These are phyloP conservation scores for Oxyura jamaicensis DNA, from an alignment of 2,113 vertebrate species.

Conservation along the genomic window DNA sequence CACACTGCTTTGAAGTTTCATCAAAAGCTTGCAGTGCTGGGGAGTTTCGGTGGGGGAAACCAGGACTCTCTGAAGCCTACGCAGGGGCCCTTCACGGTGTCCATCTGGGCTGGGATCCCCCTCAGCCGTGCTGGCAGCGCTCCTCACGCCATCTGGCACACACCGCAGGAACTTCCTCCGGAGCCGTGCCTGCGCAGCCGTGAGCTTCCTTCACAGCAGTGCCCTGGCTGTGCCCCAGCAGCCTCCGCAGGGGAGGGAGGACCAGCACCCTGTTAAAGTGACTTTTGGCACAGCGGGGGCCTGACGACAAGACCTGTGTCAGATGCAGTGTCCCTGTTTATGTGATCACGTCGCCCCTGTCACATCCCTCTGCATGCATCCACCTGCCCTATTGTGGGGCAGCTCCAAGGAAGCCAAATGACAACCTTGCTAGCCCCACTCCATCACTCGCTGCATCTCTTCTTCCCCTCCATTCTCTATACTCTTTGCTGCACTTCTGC, in stretches of 20 bases:
- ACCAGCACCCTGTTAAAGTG: not conserved
- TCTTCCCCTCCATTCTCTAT: not conserved
- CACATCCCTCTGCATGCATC: not conserved
- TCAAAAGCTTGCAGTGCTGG: not conserved
- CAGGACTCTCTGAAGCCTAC: not conserved
- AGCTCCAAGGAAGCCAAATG: not conserved
- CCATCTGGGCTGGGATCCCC: slow-evolving; percentile 61
- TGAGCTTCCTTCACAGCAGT: slow-evolving; percentile 22
- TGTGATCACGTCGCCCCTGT: not conserved
- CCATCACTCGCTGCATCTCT: not conserved
- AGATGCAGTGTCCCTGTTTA: not conserved
- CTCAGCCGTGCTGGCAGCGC: slow-evolving; percentile 31
- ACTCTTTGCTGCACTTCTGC: not conserved
- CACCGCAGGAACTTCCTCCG: not conserved
- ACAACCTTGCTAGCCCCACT: not conserved
- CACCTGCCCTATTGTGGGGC: not conserved
- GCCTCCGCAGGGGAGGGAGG: not conserved
- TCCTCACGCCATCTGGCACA: slow-evolving; percentile 38
- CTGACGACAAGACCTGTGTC: not conserved
- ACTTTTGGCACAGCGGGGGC: not conserved
- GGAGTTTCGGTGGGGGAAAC: not conserved
- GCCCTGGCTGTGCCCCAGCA: not conserved
- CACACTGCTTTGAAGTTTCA: not conserved
- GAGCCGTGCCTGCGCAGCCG: not conserved
- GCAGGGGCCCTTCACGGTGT: not conserved